Evolutionary conservation across 2,113 vertebrate genomes (phyloP), one percentile per base, ranked within the genome.

Genomic region (Anoplopoma fimbria): DNA sequence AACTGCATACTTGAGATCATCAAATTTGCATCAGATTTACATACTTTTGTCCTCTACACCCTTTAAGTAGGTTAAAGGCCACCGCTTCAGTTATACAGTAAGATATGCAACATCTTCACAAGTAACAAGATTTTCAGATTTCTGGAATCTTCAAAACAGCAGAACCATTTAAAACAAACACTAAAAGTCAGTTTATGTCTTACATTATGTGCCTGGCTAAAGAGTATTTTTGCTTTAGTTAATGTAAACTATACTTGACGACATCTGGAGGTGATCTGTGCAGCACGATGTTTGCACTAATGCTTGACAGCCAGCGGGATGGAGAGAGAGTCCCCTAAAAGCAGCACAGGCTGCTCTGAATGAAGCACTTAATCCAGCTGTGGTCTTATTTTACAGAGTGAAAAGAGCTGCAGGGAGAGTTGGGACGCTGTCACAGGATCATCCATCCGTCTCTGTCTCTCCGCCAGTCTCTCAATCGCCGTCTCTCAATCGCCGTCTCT

Each of bases 231-330:
- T 77, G 65, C 86, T 81, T 82, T 69, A 53, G 77, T 83, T 51
- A 77, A 84, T 84, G 62, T 69, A 71, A 81, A 81, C 68, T 40
- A 36, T 67, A 77, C 38, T 64, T 80, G 72, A 87, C 83, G 88
- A 90, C 93, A 95, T 95, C 93, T 95, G 94, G 92, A 91, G 87
- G 63, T 78, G 73, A 93, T 94, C 86, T 91, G 15, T 70, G 51
- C 82, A 78, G 79, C 60, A 64, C 64, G 70, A 88, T 86, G 75
- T 79, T 87, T 84, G 53, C 80, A 77, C 64, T 87, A 82, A 88
- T 60, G 72, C 83, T 82, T 86, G 79, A 87, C 87, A 88, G 90
- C 75, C 47, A 76, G 61, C 27, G 31, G 67, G 79, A 77, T 42
- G 51, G 51, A 53, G 67, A 82, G 78, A 83, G 27, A 64, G 55